Base-by-base conservation (phyloP, 2,888 invertebrate genomes). In the Limnephilus auricula region DNA sequence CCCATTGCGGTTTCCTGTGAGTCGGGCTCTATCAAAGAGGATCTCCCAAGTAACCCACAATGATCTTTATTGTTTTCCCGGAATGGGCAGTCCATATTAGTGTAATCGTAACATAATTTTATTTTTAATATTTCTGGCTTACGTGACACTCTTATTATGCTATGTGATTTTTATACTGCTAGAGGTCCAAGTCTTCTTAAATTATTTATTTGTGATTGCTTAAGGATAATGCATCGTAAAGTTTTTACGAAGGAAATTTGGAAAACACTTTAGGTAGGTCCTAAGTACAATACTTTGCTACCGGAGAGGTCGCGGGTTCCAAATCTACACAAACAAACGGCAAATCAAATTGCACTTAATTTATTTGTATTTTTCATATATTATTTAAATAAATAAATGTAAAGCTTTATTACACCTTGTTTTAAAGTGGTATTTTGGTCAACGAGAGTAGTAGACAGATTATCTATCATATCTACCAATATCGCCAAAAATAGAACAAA, bases 61-160 rank as follows among this genome's bases (percentile, higher is more conserved):
- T 18, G 82, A 32, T 82, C 82, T 34, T 82, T 37, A 82, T 82
- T 82, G 82, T 82, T 65, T 65, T 82, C 82, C 32, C 32, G 34
- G 82, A 32, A 82, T 82, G 34, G 82, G 65, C 65, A 65, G 65
- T n/a, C 65, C 65, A n/a, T 65, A 40, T 40, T 40, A 12, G 10
- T 40, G n/a, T 9, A n/a, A 65, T 65, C 25, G 65, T 65, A 65
- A 9, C 25, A 65, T 65, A 65, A 65, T 25, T 25, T n/a, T 65
- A 65, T 65, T 65, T 25, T 2, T 65, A 65, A 9, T 65, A 25
- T 65, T 65, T 65, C 65, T 18, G 65, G n/a, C 65, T 25, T 65
- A n/a, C 65, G 25, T 65, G 65, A 65, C 65, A 65, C 25, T 65
- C 9, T n/a, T 65, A 65, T 65, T 65, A 65, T 65, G 25, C 25